Conservation (phyloP, 2,888 invertebrate species). For the Nomada flava region DNA sequence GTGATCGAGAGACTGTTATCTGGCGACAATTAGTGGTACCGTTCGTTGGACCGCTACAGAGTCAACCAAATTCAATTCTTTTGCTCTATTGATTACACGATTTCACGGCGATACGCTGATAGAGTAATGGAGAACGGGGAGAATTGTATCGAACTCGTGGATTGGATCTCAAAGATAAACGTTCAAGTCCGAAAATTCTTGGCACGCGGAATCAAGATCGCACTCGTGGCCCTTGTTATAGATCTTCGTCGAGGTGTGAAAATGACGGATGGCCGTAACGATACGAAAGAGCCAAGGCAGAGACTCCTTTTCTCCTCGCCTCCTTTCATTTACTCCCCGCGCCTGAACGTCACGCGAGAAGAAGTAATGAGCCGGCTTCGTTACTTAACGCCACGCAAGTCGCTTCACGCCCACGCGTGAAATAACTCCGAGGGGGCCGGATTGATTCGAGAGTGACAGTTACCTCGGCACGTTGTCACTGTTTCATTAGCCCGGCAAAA, state of each 20-base stretch:
- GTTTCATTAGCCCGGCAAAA: slow-evolving; percentile 20
- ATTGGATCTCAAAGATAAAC: neutral
- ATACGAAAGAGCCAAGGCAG: slow-evolving; percentile 56
- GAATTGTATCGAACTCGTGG: neutral
- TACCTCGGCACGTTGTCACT: slow-evolving; percentile 29
- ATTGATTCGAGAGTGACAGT: slow-evolving; percentile 67
- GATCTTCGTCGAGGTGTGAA: slow-evolving; percentile 75
- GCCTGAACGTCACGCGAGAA: slow-evolving; percentile 64
- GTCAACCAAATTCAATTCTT: too few species aligned
- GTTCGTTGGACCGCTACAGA: neutral
- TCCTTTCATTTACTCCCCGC: slow-evolving; percentile 63
- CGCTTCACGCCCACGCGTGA: slow-evolving; percentile 68
- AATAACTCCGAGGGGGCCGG: slow-evolving; percentile 52
- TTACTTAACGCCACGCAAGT: slow-evolving; percentile 65
- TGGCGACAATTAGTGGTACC: slow-evolving; percentile 42
- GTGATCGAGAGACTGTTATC: slow-evolving; percentile 64
- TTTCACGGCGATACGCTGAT: neutral
- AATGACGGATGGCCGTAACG: slow-evolving; percentile 75
- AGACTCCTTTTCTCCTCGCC: slow-evolving; percentile 60
- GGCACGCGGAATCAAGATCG: slow-evolving; percentile 23
- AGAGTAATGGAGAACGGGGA: too few species aligned
- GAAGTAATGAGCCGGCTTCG: slow-evolving; percentile 71
- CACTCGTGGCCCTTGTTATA: slow-evolving; percentile 58
- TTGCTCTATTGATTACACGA: neutral
- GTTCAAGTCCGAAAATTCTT: slow-evolving; percentile 26